phyloP scores from a whole-genome alignment of 1,140 invertebrate species.

The Nebria ingens region DNA sequence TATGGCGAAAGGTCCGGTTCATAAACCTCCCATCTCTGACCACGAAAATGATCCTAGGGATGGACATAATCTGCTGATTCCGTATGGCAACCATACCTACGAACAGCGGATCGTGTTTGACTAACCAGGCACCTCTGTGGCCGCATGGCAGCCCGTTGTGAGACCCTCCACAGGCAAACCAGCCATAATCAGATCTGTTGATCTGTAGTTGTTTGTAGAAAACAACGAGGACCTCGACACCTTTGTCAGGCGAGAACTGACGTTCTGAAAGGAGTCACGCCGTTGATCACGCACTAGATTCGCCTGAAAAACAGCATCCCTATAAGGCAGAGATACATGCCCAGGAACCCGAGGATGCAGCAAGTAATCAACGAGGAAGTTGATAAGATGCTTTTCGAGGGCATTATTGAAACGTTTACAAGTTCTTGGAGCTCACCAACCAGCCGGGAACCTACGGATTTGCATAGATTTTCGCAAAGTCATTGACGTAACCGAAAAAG shows the following conservation, averaged over 20 bases:
- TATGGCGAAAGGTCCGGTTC: neutral
- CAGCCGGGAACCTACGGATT: slow-evolving; percentile 13
- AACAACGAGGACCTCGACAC: neutral
- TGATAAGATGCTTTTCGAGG: neutral
- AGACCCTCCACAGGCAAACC: neutral
- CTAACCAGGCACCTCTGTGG: neutral
- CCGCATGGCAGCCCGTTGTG: neutral
- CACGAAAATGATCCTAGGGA: neutral
- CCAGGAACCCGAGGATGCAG: slow-evolving; percentile 10
- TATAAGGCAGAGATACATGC: neutral
- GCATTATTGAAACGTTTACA: neutral
- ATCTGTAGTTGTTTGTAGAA: neutral
- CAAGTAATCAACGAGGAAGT: neutral
- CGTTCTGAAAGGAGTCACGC: neutral
- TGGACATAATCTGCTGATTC: neutral
- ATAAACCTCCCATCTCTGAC: neutral
- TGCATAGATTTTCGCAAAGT: slow-evolving; percentile 23
- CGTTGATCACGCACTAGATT: neutral
- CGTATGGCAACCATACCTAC: too few species aligned
- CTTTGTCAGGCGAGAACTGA: neutral
- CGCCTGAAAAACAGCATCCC: neutral
- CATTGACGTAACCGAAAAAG: slow-evolving; percentile 22
- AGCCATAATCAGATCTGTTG: neutral
- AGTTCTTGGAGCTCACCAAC: slow-evolving; percentile 12
- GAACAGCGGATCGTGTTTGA: too few species aligned